Base-by-base conservation (phyloP, 1,140 invertebrate species). In the Drosophila yakuba region DNA sequence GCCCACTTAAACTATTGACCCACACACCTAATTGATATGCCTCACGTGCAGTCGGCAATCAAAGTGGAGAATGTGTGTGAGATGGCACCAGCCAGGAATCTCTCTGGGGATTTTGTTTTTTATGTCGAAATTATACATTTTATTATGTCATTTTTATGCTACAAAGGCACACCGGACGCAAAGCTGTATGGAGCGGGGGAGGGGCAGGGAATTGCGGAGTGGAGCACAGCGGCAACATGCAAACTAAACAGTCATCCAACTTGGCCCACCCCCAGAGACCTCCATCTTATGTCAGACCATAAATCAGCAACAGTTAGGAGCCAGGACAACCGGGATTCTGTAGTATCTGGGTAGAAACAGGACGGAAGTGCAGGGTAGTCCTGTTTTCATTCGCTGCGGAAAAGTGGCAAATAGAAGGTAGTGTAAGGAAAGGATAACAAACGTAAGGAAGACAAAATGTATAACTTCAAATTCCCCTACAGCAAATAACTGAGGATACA, bases 71-170 rank as follows among this genome's bases (percentile, higher is more conserved):
- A 20, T 15, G 54, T 32, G 58, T 66, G 41, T 35, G 38, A 20
- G 50, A 44, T 58, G 44, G 58, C 32, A 41, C 39, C 62, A 25
- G 32, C 8, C 44, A 51, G 43, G 84, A 84, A 85, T 85, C 76
- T 85, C 80, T 76, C 50, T 28, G 60, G 56, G 77, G 81, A 77
- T 66, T 85, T 77, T 17, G 63, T 74, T 80, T 83, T 84, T 84
- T 83, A 85, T 85, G 80, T 73, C 55, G 66, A 80, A 84, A 84
- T 85, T 84, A 84, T 84, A 84, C 80, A 85, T 84, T 85, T 84
- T 84, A 85, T 84, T 77, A 85, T 84, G 80, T 85, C 76, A 81
- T 77, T 79, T 79, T 61, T 74, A 74, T 74, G 76, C 68, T 72
- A 71, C 59, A 73, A 52, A 74, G 58, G 50, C 36, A 72, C 35